Percentiles rank a stretch among this genome's conserved stretches.
Evolutionary conservation across 2,888 invertebrate species (phyloP).

Genomic region (Thelaira solivaga): DNA sequence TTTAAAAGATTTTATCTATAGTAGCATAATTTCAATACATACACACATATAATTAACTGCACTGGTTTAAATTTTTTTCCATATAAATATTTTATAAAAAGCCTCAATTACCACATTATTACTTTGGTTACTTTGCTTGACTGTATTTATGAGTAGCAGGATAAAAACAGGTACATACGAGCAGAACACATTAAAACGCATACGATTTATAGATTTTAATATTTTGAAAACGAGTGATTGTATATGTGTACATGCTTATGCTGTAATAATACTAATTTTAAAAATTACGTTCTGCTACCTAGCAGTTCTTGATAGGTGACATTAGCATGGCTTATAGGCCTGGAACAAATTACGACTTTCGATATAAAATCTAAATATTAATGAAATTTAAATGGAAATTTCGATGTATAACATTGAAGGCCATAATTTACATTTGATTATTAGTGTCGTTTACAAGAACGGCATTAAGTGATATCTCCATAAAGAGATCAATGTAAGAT

Average conservation of each 20-base stretch:
- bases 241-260: not conserved
- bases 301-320: too few relatives aligned
- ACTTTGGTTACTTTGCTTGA: conserved; percentile 26
- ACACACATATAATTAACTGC: not conserved
- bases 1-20: conserved; percentile 23
- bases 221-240: conserved; percentile 13
- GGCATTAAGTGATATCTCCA: too few relatives aligned
- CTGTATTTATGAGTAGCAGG: conserved; percentile 45
- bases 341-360: too few relatives aligned
- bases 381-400: too few relatives aligned
- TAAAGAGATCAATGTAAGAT: too few relatives aligned
- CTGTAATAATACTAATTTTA: not conserved
- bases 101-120: conserved; percentile 58
- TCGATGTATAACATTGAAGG: too few relatives aligned
- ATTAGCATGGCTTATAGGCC: too few relatives aligned
- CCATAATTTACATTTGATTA: too few relatives aligned
- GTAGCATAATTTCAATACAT: conserved; percentile 22
- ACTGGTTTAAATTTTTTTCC: not conserved
- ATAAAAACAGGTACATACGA: conserved; percentile 30
- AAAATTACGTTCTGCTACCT: too few relatives aligned
- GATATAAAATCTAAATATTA: too few relatives aligned
- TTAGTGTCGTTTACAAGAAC: too few relatives aligned
- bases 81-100: conserved; percentile 39
- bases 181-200: conserved; percentile 10
- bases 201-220: conserved; percentile 39